Conservation (phyloP, 2,797 vertebrate species). For the Siniperca undulata region DNA sequence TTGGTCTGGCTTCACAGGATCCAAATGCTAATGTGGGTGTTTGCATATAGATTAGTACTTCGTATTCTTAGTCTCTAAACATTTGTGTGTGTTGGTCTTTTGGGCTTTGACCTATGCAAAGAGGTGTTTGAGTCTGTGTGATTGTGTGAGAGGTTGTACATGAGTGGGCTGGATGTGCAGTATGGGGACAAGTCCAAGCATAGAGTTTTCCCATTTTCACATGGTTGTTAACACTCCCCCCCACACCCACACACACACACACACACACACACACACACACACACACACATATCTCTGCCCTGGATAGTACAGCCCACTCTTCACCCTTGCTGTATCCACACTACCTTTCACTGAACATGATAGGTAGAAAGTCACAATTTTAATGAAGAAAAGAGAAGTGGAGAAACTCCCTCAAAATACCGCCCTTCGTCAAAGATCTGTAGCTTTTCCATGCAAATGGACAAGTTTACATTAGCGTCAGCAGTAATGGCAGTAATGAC, state of each 20-base stretch:
- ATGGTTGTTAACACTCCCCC: slow-evolving; percentile 17
- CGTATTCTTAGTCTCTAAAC: slow-evolving; percentile 13
- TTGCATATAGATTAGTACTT: slow-evolving; percentile 28
- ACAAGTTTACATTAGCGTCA: slow-evolving; percentile 63
- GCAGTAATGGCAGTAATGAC: slow-evolving; percentile 63
- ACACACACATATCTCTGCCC: neutral
- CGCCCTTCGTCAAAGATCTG: slow-evolving; percentile 30
- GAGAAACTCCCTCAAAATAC: slow-evolving; percentile 20
- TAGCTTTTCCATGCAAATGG: slow-evolving; percentile 52
- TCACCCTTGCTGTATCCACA: neutral
- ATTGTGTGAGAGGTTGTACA: slow-evolving; percentile 30
- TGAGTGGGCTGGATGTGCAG: slow-evolving; percentile 35
- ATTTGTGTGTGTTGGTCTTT: slow-evolving; percentile 32
- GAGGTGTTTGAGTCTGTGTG: slow-evolving; percentile 27
- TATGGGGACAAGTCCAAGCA: slow-evolving; percentile 33
- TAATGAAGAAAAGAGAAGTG: slow-evolving; percentile 5
- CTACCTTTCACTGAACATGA: neutral
- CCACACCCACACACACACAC: neutral
- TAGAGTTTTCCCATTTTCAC: slow-evolving; percentile 44
- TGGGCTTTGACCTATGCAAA: slow-evolving; percentile 40
- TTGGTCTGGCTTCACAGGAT: neutral
- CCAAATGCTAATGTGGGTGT: slow-evolving; percentile 21
- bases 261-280: neutral
- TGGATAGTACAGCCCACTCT: neutral
- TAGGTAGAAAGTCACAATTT: neutral